Evolutionary conservation across 2,797 vertebrate genomes (phyloP).

Genomic region (Alcedo quadribrachys): DNA sequence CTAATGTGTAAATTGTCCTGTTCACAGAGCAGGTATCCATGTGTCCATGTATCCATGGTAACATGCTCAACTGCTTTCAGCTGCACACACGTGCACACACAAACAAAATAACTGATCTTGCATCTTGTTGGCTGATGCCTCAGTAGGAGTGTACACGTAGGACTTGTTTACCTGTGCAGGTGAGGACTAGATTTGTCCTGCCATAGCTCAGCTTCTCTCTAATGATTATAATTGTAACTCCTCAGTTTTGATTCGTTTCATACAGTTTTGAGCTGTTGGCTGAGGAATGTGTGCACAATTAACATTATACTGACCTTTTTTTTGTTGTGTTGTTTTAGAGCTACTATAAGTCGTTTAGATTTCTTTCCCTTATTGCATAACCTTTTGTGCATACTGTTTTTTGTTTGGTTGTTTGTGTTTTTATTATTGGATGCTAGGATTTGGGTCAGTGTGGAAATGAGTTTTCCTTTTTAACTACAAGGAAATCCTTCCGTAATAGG

Average conservation of each 20-base stretch:
- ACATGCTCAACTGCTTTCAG: background rate
- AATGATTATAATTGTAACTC: accelerated
- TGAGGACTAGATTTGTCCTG: background rate
- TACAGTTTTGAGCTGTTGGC: background rate
- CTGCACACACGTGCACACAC: background rate
- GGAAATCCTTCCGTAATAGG: background rate
- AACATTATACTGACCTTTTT: background rate
- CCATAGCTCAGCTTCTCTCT: background rate
- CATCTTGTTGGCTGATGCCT: background rate
- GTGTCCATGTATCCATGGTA: slow-evolving; percentile 30
- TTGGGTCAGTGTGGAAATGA: background rate
- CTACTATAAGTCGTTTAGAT: background rate
- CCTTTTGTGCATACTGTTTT: background rate
- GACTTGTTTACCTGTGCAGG: background rate
- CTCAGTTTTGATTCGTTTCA: background rate
- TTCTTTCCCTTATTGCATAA: background rate
- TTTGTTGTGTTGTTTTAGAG: background rate
- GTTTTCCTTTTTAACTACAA: background rate
- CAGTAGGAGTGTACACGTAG: background rate
- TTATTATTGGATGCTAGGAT: background rate
- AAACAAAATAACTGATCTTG: background rate
- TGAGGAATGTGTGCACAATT: background rate
- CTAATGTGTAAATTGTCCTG: background rate
- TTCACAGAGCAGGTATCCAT: slow-evolving; percentile 22
- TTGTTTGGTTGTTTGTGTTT: background rate